A percentile compares a stretch with the other conserved stretches of the same genome.
phyloP scores from a whole-genome alignment of 2,113 vertebrate species.

The Oenanthe melanoleuca region DNA sequence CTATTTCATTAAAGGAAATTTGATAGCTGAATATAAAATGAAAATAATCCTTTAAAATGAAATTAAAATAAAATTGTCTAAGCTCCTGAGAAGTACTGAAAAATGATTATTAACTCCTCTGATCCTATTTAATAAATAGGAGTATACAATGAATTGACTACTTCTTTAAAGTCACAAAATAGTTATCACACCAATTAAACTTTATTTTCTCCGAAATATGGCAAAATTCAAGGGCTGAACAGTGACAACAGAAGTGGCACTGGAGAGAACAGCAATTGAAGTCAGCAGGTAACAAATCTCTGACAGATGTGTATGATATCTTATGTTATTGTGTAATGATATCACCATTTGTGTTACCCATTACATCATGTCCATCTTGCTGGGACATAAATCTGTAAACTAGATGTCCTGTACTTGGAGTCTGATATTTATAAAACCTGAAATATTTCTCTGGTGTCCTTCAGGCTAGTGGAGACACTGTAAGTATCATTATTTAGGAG shows the following conservation, averaged over 20 bases:
- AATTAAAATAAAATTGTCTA: neutral
- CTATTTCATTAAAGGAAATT: neutral
- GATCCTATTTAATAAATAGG: neutral
- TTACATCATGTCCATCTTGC: accelerated
- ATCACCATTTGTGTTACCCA: neutral
- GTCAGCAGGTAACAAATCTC: neutral
- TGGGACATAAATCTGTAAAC: neutral
- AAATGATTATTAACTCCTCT: neutral
- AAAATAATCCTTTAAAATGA: neutral
- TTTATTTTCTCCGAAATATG: neutral
- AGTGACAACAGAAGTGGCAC: neutral
- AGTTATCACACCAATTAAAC: no score
- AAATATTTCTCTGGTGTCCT: neutral
- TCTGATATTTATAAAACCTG: neutral
- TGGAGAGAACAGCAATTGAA: neutral
- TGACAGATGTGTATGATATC: neutral
- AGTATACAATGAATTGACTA: no score
- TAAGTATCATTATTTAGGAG: neutral
- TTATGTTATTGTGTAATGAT: neutral
- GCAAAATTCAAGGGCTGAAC: neutral
- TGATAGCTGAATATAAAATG: neutral
- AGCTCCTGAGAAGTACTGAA: neutral
- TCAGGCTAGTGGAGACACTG: neutral
- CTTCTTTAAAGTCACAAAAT: neutral
- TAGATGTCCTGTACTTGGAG: neutral